phyloP scores from a whole-genome alignment of 2,888 invertebrate species.

The Tenthredo scrophulariae region DNA sequence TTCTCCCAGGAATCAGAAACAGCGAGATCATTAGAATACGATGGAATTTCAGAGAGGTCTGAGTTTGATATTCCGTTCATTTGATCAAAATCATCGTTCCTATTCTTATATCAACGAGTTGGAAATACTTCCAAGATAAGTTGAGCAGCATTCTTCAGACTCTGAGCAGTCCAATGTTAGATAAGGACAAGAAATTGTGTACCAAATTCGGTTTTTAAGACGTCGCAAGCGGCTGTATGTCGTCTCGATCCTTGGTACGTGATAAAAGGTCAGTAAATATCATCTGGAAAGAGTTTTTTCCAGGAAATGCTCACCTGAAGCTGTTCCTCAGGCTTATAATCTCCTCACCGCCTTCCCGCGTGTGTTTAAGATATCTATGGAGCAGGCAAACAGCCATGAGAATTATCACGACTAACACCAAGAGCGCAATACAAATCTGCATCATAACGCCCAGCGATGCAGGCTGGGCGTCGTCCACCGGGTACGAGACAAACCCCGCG shows the following conservation, averaged over 20 bases:
- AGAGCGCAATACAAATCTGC: conserved; percentile 85
- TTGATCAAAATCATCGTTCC: not conserved
- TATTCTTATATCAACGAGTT: not conserved
- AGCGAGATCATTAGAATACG: not conserved
- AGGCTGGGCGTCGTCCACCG: conserved; percentile 76
- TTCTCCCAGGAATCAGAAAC: not conserved
- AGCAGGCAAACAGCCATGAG: conserved; percentile 83
- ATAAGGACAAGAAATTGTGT: not conserved
- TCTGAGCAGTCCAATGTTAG: not conserved
- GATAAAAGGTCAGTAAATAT: not conserved
- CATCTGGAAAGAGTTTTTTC: conserved; percentile 16
- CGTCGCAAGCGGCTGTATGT: not conserved
- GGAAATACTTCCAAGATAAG: not conserved
- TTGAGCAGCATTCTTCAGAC: not conserved
- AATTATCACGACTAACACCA: conserved; percentile 83
- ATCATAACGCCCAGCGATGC: conserved; percentile 82
- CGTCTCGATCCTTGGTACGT: not conserved
- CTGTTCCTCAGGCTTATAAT: conserved; percentile 85
- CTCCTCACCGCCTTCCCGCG: conserved; percentile 84
- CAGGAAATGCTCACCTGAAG: conserved; percentile 80
- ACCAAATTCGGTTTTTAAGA: not conserved
- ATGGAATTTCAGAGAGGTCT: not conserved
- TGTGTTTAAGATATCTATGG: conserved; percentile 84
- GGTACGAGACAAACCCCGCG: conserved; percentile 82
- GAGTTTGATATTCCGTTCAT: not conserved